These are phyloP conservation scores for Cephus runcator DNA, from an alignment of 2,888 invertebrate genomes.

Conservation along the genomic window DNA sequence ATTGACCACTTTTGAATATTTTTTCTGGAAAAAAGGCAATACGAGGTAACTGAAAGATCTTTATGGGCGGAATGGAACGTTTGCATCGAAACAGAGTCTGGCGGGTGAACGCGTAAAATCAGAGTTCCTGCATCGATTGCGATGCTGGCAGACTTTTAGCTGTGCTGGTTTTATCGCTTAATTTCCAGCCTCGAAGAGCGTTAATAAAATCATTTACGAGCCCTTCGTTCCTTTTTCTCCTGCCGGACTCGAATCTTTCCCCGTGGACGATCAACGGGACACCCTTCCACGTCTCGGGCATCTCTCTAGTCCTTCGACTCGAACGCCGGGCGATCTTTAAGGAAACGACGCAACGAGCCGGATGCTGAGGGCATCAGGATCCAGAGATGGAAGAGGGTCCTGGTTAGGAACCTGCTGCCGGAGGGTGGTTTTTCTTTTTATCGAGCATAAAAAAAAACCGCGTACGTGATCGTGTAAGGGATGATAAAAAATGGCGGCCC, in stretches of 20 bases:
- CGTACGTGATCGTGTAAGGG: slow-evolving; percentile 47
- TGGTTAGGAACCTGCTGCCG: not conserved
- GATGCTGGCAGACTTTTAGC: not conserved
- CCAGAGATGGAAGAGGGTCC: not conserved
- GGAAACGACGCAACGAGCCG: not conserved
- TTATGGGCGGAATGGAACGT: not conserved
- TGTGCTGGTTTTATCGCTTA: not conserved
- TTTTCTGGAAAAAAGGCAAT: not conserved
- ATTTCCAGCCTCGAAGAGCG: slow-evolving; percentile 3
- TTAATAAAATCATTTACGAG: slow-evolving; percentile 27
- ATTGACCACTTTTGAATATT: not conserved
- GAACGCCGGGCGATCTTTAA: not conserved
- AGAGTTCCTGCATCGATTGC: not conserved
- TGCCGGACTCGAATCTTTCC: not conserved
- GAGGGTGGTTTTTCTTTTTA: slow-evolving; percentile 38
- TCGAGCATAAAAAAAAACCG: slow-evolving; percentile 35
- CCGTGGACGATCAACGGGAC: not conserved
- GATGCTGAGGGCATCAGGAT: not conserved
- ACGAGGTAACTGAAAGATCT: not conserved
- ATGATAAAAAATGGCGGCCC: slow-evolving; percentile 35
- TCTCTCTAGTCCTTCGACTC: not conserved
- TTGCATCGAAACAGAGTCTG: not conserved
- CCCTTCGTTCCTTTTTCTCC: slow-evolving; percentile 13
- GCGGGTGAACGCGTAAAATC: not conserved
- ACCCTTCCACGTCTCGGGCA: not conserved